These are phyloP conservation scores for Allolobophora icterica DNA, from an alignment of 2,888 invertebrate genomes.

Conservation along the genomic window DNA sequence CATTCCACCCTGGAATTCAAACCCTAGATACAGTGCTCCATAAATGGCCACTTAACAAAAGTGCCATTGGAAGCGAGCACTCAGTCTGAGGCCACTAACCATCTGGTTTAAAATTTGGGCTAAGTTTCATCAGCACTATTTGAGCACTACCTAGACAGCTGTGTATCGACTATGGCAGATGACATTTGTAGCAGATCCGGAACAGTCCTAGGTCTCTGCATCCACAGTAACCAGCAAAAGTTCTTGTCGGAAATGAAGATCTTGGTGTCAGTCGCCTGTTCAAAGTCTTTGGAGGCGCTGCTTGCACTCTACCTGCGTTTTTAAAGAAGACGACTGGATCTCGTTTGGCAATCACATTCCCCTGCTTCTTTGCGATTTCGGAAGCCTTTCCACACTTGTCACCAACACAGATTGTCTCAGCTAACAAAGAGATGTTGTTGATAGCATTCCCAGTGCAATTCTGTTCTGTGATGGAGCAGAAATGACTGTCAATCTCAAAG, in stretches of 20 bases:
- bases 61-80: not conserved
- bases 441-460: not conserved
- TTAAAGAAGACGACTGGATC: not conserved
- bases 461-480: not conserved
- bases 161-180: not conserved
- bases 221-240: constrained; percentile 37
- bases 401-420: not conserved
- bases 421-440: not conserved
- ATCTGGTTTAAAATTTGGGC: not conserved
- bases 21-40: not conserved
- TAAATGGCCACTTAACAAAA: not conserved
- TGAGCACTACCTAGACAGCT: not conserved
- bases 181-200: constrained; percentile 40
- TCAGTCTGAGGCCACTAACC: not conserved
- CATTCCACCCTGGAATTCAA: not conserved
- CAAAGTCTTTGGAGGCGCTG: not conserved
- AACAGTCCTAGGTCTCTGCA: constrained; percentile 40
- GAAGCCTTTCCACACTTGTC: not conserved
- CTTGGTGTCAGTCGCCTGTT: not conserved
- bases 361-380: not conserved
- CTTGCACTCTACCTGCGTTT: not conserved
- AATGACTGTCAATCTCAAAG: not conserved
- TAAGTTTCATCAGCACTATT: constrained; percentile 2
- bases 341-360: not conserved
- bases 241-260: not conserved